Base-by-base conservation (phyloP, 1,140 invertebrate genomes). In the Drosophila orosa region DNA sequence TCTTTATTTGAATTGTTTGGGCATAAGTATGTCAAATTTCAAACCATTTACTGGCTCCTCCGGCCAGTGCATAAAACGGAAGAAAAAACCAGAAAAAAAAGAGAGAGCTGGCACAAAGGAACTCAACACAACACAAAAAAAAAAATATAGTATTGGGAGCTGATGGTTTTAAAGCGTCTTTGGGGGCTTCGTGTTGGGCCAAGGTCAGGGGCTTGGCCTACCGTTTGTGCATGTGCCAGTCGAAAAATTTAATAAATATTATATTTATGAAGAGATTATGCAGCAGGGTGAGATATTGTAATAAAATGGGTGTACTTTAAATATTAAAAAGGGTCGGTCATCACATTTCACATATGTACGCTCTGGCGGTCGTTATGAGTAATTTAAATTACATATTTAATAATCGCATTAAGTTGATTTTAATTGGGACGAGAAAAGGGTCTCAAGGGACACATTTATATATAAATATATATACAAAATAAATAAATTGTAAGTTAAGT, bases 21-120 rank as follows among this genome's bases (percentile, higher is more conserved):
- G 66, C 68, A 72, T 72, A 72, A 72, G 68, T 72, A 72, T 72
- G 68, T 72, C 68, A 72, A 72, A 72, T 72, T 72, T 72, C 68
- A 72, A 72, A 72, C 68, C 65, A 72, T 72, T 72, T 71, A 72
- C 68, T 58, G 66, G 31, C 40, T 71, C 57, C 62, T 60, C 54
- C 68, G 68, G 33, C 33, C 66, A 72, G 68, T 72, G 66, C 66
- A 72, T 71, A 71, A 71, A 71, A 67, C 5, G 29, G 62, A 7
- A 10, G 8, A 10, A 33, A 5, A 5, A 25, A 5, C n/a, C n/a
- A n/a, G n/a, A 9, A 48, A 31, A 44, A 40, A 24, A 2, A 25
- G 7, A 44, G 29, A 33, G 50, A 33, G 17, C 15, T 25, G 39
- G 29, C 50, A 35, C 50, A 54, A 54, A 54, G 33, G 50, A n/a